phyloP scores from a whole-genome alignment of 2,113 vertebrate genomes.

The Mirza zaza region DNA sequence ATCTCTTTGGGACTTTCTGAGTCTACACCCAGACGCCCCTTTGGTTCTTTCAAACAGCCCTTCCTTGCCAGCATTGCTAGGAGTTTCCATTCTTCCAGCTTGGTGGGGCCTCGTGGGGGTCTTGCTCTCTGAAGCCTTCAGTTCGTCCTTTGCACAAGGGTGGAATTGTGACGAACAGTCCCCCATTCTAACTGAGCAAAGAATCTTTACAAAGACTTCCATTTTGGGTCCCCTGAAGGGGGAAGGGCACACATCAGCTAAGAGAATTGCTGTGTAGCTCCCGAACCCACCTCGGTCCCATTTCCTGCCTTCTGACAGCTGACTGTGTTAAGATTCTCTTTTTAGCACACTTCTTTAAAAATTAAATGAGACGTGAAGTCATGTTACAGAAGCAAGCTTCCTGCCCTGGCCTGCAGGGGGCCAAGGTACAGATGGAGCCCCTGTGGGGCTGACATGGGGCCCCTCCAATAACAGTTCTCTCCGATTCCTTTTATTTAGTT shows the following conservation, averaged over 20 bases:
- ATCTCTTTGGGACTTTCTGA: not conserved
- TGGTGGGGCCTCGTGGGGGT: not conserved
- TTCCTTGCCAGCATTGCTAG: not conserved
- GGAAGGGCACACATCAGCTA: not conserved
- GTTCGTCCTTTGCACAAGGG: conserved; percentile 8
- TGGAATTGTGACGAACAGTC: not conserved
- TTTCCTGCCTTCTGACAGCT: not conserved
- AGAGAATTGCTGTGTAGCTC: not conserved
- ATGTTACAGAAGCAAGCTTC: not conserved
- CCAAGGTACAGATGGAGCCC: not conserved
- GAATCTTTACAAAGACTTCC: conserved; percentile 27
- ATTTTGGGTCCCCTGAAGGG: not conserved
- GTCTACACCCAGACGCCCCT: not conserved
- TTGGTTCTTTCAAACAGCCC: not conserved
- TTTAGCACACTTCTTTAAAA: conserved; percentile 38
- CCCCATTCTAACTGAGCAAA: not conserved
- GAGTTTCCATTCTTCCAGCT: not conserved
- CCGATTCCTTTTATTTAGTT: not conserved
- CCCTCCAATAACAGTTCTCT: not conserved
- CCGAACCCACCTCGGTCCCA: not conserved
- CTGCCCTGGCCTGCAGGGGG: not conserved
- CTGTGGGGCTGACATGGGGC: not conserved
- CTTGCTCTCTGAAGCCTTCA: not conserved
- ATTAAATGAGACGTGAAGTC: conserved; percentile 29
- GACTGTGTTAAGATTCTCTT: not conserved